These are phyloP conservation scores for Reticulitermes lucifugus DNA, from an alignment of 2,888 invertebrate species.

Conservation along the genomic window DNA sequence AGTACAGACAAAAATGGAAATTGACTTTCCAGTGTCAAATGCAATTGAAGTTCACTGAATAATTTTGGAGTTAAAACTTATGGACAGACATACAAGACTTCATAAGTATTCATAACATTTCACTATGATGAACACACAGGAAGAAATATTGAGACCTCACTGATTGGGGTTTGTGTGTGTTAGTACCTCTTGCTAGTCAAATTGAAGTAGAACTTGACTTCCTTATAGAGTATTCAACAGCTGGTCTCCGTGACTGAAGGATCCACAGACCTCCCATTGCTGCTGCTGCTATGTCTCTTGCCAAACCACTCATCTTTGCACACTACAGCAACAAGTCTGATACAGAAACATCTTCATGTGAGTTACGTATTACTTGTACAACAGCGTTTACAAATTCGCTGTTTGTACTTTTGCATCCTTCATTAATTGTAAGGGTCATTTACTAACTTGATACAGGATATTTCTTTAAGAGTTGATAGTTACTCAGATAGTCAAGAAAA, in stretches of 20 bases:
- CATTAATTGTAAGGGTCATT: no score
- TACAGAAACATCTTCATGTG: conserved; percentile 44
- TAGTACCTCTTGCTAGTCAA: not conserved
- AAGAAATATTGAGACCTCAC: not conserved
- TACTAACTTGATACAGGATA: no score
- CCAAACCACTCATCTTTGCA: conserved; percentile 45
- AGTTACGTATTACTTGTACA: not conserved
- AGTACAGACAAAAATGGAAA: no score
- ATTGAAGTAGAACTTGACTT: not conserved
- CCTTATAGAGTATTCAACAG: conserved; percentile 45
- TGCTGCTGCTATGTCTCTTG: conserved; percentile 49
- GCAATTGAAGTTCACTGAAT: no score
- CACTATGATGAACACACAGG: not conserved
- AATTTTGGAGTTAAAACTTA: no score
- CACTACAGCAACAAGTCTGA: conserved; percentile 39
- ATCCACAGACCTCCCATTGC: conserved; percentile 33
- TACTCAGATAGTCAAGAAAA: no score
- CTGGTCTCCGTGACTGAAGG: conserved; percentile 42
- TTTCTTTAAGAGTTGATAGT: no score
- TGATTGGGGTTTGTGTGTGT: not conserved
- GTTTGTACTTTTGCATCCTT: no score
- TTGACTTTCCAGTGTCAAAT: no score
- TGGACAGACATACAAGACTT: no score
- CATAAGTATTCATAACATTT: not conserved
- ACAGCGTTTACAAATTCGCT: not conserved